Conservation (phyloP, 2,888 invertebrate species). For the Blomia tropicalis region DNA sequence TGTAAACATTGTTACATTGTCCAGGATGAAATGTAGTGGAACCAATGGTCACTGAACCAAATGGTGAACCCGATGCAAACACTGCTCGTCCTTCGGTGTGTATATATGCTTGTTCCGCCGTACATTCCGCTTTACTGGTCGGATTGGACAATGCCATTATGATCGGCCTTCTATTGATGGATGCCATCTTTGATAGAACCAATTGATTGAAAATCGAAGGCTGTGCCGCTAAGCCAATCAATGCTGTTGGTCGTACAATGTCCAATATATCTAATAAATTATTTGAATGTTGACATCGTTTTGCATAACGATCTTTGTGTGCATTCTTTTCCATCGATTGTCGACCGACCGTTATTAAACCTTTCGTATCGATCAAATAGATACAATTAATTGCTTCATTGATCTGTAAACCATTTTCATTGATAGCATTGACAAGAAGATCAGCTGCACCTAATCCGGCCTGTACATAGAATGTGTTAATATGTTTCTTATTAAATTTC, state of each 20-base stretch:
- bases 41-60: constrained; percentile 60
- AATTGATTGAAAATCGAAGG: constrained; percentile 80
- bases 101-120: constrained; percentile 89
- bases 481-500: too few relatives aligned
- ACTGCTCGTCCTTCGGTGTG: constrained; percentile 74
- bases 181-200: constrained; percentile 70
- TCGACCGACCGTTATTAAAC: constrained; percentile 53
- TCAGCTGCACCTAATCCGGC: constrained; percentile 85
- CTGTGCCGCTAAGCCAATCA: constrained; percentile 88
- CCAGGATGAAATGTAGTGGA: constrained; percentile 73
- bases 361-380: constrained; percentile 91
- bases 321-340: constrained; percentile 47
- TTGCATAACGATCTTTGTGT: constrained; percentile 67
- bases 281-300: constrained; percentile 55
- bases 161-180: constrained; percentile 64
- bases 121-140: constrained; percentile 93
- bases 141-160: constrained; percentile 98
- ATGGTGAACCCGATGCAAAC: constrained; percentile 91
- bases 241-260: constrained; percentile 62
- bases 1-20: constrained; percentile 94
- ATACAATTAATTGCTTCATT: constrained; percentile 62
- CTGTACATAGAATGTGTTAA: constrained; percentile 38
- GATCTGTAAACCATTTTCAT: constrained; percentile 56
- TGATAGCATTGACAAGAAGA: constrained; percentile 81
- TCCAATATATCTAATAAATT: constrained; percentile 64